Evolutionary conservation across 2,113 vertebrate genomes (phyloP).

Genomic region (Redunca redunca): DNA sequence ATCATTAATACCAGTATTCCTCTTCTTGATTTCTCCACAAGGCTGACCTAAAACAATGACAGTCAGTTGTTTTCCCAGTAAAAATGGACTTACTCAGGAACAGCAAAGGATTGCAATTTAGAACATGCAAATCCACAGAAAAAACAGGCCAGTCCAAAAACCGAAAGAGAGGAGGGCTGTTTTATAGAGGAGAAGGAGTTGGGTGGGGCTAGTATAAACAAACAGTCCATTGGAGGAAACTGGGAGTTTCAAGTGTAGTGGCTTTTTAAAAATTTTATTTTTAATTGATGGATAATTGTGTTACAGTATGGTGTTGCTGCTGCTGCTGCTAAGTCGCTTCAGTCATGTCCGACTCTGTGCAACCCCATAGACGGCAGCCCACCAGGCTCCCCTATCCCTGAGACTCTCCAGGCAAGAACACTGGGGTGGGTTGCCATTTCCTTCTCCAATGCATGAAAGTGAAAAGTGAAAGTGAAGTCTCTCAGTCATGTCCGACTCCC

Average conservation of each 20-base stretch:
- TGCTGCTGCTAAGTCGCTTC: no score
- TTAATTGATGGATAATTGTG: not conserved
- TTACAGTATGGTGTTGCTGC: not conserved
- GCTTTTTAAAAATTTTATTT: not conserved
- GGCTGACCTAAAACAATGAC: not conserved
- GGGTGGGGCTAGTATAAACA: not conserved
- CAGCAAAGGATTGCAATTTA: not conserved
- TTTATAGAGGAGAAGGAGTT: not conserved
- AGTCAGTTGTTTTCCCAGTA: not conserved
- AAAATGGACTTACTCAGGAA: not conserved
- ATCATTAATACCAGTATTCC: not conserved
- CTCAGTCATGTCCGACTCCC: no score
- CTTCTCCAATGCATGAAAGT: no score
- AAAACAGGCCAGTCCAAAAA: not conserved
- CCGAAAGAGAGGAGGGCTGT: not conserved
- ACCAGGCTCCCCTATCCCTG: no score
- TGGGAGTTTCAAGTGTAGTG: not conserved
- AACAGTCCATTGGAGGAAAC: not conserved
- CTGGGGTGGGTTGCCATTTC: no score
- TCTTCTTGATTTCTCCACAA: not conserved
- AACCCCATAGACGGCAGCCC: no score
- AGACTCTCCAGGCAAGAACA: no score
- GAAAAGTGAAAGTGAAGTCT: no score
- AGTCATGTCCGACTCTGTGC: rapidly evolving
- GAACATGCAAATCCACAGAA: not conserved